Conservation (phyloP, 2,888 invertebrate species). For the Ophion slaviceki region DNA sequence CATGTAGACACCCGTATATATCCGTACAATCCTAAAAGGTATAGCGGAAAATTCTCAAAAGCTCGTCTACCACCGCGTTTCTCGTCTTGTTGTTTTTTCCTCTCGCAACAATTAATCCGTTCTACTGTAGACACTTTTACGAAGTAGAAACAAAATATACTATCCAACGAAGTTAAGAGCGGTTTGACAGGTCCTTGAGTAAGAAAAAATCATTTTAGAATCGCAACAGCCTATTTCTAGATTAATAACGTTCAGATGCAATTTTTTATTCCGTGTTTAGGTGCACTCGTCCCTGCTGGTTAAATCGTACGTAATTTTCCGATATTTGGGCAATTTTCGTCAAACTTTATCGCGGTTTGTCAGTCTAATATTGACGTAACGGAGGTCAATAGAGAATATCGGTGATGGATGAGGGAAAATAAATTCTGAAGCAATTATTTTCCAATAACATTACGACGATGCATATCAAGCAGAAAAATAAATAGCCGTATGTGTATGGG, state of each 20-base stretch:
- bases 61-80: background rate
- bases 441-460: background rate
- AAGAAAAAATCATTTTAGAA: too few relatives aligned
- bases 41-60: background rate
- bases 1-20: background rate
- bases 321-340: background rate
- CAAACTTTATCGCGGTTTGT: background rate
- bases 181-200: too few relatives aligned
- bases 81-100: background rate
- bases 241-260: too few relatives aligned
- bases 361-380: background rate
- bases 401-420: background rate
- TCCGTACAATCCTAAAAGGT: background rate
- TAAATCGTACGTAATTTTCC: background rate
- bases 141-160: background rate
- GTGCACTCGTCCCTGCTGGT: too few relatives aligned
- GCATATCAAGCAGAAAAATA: background rate
- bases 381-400: background rate
- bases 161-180: background rate
- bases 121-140: background rate
- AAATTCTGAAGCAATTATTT: background rate
- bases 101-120: conserved; percentile 6
- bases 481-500: background rate
- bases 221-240: too few relatives aligned
- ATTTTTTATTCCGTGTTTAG: too few relatives aligned